phyloP scores from a whole-genome alignment of 2,888 invertebrate species.

The Amaurobius ferox region DNA sequence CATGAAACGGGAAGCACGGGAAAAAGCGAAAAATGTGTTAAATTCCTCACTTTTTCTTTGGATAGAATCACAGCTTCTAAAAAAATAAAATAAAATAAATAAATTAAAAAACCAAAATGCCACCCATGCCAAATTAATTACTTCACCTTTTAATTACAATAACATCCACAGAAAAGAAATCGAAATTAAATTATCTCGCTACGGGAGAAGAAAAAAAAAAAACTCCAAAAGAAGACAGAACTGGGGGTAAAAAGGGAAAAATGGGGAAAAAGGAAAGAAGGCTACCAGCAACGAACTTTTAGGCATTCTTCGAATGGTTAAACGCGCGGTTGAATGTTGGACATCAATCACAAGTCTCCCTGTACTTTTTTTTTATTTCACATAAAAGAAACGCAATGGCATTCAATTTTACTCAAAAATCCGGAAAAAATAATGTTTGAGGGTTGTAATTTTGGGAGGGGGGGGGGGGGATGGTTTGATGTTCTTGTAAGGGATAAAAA shows the following conservation, averaged over 20 bases:
- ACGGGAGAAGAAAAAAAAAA: not conserved
- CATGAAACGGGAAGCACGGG: conserved; percentile 21
- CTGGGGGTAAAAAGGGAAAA: not conserved
- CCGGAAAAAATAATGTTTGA: not conserved
- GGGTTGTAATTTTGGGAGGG: not conserved
- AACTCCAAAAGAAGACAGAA: conserved; percentile 13
- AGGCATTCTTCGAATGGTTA: conserved; percentile 58
- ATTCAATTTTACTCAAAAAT: conserved; percentile 45
- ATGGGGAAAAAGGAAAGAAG: conserved; percentile 7
- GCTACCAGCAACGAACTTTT: conserved; percentile 22
- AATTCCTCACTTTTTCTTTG: not conserved
- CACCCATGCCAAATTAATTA: conserved; percentile 11
- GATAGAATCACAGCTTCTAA: not conserved
- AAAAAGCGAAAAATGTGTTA: not conserved
- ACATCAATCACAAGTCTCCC: conserved; percentile 45
- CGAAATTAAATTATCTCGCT: conserved; percentile 23
- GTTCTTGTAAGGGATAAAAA: not conserved
- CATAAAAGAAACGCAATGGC: conserved; percentile 21
- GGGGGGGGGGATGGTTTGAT: not conserved
- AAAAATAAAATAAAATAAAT: too few relatives aligned
- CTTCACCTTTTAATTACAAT: conserved; percentile 10
- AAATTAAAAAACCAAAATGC: too few relatives aligned
- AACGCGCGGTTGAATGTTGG: conserved; percentile 51
- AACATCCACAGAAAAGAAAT: conserved; percentile 10
- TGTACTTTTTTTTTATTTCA: conserved; percentile 10